A percentile compares a stretch with the other conserved stretches of the same genome.
Conservation (phyloP, 2,888 invertebrate genomes). For the Sericinus montela region DNA sequence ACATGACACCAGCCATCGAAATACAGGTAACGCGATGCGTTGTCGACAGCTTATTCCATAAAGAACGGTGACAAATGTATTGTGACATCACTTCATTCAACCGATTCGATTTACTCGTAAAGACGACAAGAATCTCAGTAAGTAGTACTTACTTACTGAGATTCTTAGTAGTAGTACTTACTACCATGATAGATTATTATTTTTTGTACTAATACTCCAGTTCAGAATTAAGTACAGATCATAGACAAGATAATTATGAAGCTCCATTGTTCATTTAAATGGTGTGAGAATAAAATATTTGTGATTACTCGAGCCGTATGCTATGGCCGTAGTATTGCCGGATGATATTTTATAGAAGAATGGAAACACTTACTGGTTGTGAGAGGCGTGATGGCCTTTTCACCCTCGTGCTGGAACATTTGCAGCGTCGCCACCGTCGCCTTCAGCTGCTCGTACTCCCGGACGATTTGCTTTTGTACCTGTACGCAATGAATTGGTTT, state of each 20-base stretch:
- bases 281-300: too few species aligned
- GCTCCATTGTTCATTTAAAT: too few species aligned
- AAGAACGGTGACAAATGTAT: neutral
- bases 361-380: conserved; percentile 48
- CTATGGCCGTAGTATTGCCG: too few species aligned
- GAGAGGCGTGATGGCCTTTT: conserved; percentile 66
- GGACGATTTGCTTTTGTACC: conserved; percentile 93
- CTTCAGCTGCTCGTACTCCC: conserved; percentile 95
- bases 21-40: conserved; percentile 3
- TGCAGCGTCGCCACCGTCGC: conserved; percentile 87
- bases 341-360: too few species aligned
- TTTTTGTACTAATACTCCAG: too few species aligned
- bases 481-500: conserved; percentile 43
- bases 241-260: too few species aligned
- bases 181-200: too few species aligned
- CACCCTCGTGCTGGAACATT: conserved; percentile 86
- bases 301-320: too few species aligned
- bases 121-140: neutral
- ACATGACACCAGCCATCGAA: conserved; percentile 5
- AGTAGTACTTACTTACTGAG: too few species aligned
- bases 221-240: too few species aligned
- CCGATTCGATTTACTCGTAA: neutral
- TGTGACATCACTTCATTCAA: conserved; percentile 10
- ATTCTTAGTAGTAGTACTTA: too few species aligned
- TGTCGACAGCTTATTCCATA: conserved; percentile 1